A percentile compares a stretch with the other conserved stretches of the same genome.
Evolutionary conservation across 2,888 invertebrate species (phyloP).

Genomic region (Philopedon plagiatum): DNA sequence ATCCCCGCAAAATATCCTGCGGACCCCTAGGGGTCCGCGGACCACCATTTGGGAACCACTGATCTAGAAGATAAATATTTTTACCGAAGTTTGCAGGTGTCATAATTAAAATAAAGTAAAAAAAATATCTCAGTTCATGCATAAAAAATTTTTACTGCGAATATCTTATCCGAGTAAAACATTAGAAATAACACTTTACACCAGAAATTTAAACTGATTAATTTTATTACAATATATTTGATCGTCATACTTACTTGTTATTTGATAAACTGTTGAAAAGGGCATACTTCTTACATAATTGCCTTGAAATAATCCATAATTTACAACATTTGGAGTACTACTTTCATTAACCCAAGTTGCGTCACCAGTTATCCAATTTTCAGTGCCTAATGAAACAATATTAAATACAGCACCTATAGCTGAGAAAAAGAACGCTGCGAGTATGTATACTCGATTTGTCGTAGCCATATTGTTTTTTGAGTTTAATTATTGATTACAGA

Average conservation of each 20-base stretch:
- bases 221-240: too few relatives aligned
- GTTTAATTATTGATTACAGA: constrained; percentile 14
- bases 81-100: too few relatives aligned
- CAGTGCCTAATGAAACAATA: constrained; percentile 62
- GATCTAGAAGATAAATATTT: too few relatives aligned
- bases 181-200: too few relatives aligned
- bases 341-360: not conserved
- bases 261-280: constrained; percentile 54
- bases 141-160: too few relatives aligned
- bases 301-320: constrained; percentile 64
- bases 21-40: too few relatives aligned
- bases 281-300: constrained; percentile 54
- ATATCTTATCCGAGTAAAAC: too few relatives aligned
- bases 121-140: too few relatives aligned
- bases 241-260: constrained; percentile 63
- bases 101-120: too few relatives aligned
- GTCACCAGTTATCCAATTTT: constrained; percentile 61
- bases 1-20: too few relatives aligned
- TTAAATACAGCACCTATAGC: constrained; percentile 61
- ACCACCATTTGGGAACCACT: too few relatives aligned
- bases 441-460: constrained; percentile 59
- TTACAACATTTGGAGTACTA: constrained; percentile 48
- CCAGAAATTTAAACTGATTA: too few relatives aligned
- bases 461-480: constrained; percentile 58
- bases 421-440: constrained; percentile 61